Evolutionary conservation across 2,888 invertebrate species (phyloP), one percentile per base, ranked within the genome.

Genomic region (Alsophila aescularia): DNA sequence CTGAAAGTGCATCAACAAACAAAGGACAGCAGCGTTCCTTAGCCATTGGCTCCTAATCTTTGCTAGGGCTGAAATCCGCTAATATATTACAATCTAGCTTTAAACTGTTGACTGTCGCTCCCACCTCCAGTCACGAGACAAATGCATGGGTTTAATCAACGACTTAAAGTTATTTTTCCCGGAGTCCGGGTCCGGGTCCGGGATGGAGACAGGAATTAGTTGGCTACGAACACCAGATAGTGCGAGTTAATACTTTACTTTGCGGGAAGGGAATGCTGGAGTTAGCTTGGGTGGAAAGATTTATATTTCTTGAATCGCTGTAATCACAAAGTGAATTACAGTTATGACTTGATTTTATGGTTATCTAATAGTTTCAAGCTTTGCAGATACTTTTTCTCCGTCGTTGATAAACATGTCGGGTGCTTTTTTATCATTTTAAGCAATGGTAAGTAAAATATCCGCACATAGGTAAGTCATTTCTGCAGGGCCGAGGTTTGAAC

Each of bases 91-190:
- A 41, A 55, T 41, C 50, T 51, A 45, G 55, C 45, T 50, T 56
- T 51, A 47, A 56, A 56, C 55, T 56, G 55, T 56, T 56, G 55
- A 51, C 50, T 56, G 55, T 56, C 55, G 40, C 55, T 45, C 43
- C 44, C 55, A 56, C 47, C 35, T 29, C 50, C 42, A 32, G 52
- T 32, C 34, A 52, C 43, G 41, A 64, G 64, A 69, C 58, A 61
- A 63, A 67, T 65, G 66, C 55, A 27, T 24, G 60, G 49, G 61
- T 54, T 69, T 67, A 69, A 69, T 69, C 68, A 67, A 59, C 43
- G 64, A 58, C 62, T 67, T 67, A 60, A 62, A 64, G 64, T 64
- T 62, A 67, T 64, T 67, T 67, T 64, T 67, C 62, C 54, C 50
- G 44, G 41, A 5, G 45, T 42, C 37, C 52, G 40, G 52, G n/a